Evolutionary conservation across 2,888 invertebrate genomes (phyloP).

Genomic region (Priapulus caudatus): DNA sequence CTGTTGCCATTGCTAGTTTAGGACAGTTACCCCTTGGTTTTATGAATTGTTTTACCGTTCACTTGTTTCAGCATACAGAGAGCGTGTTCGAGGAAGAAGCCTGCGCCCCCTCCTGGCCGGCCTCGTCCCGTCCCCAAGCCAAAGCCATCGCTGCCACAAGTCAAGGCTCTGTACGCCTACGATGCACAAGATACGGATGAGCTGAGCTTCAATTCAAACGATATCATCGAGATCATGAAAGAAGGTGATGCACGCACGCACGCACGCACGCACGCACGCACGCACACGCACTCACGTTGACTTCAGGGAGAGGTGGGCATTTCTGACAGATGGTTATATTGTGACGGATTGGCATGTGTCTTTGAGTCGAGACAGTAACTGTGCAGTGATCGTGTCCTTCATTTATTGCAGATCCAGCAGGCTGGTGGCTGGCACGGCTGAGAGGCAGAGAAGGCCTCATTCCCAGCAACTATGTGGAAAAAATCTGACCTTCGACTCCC

Average conservation of each 20-base stretch:
- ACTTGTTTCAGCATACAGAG: not conserved
- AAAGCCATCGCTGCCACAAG: conserved; percentile 38
- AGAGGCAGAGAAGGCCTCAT: conserved; percentile 49
- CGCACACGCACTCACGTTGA: conserved; percentile 2
- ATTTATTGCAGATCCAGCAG: conserved; percentile 45
- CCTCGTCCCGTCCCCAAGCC: conserved; percentile 33
- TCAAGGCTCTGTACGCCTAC: conserved; percentile 49
- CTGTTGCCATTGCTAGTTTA: too few relatives aligned
- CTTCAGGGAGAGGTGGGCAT: conserved; percentile 4
- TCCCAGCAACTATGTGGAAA: conserved; percentile 52
- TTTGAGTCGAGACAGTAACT: conserved; percentile 4
- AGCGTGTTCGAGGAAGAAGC: conserved; percentile 24
- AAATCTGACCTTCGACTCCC: too few relatives aligned
- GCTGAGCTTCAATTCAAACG: conserved; percentile 48
- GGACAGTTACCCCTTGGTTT: too few relatives aligned
- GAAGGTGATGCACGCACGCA: conserved; percentile 42
- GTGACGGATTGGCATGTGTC: conserved; percentile 2
- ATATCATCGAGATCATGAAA: conserved; percentile 48
- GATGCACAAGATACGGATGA: conserved; percentile 54
- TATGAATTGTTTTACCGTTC: too few relatives aligned
- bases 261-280: conserved; percentile 6
- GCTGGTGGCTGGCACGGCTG: conserved; percentile 55
- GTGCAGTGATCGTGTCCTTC: conserved; percentile 20
- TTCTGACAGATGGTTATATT: conserved; percentile 7
- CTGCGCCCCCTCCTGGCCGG: conserved; percentile 40